Evolutionary conservation across 2,888 invertebrate species (phyloP), one percentile per base, ranked within the genome.

Genomic region (Microplitis deprimator): DNA sequence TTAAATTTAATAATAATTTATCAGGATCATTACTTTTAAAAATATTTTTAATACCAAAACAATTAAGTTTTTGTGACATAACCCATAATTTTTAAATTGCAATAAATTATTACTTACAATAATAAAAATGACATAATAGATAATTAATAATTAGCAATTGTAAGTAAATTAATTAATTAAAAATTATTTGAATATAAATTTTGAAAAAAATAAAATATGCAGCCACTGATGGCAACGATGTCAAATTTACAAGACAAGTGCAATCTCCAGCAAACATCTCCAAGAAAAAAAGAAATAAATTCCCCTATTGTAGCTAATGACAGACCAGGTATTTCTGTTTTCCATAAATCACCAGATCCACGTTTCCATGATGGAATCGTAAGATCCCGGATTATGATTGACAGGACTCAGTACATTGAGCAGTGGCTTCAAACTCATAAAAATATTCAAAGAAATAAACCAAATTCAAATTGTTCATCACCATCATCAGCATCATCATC

Each of bases 401-500:
- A 77, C 79, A 5, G 81, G 29, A 40, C 5, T 0, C 83, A 85
- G 40, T 83, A 81, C 68, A 81, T 86, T 3, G 76, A 80, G n/a
- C 80, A 82, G 59, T 86, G 85, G 87, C 77, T 85, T 39, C 80
- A 81, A 65, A 77, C 80, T 39, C 82, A 82, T 39, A 64, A 65
- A 13, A 67, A 79, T 41, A 16, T 29, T 17, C 61, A 68, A 40
- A 16, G 39, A 16, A 77, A 74, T 8, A 40, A 59, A 38, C 59
- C n/a, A n/a, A 7, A 8, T n/a, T 59, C 39, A 40, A 29, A 8
- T 10, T 38, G 50, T 13, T 59, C 62, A 1, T 67, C 8, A 5
- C 50, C 50, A 5, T 39, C 39, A 7, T 73, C 77, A n/a, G n/a
- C 64, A 7, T 13, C 73, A 8, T 50, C 39, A 13, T 50, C 50